Base-by-base conservation (phyloP, 2,888 invertebrate genomes). In the Drosophila kambysellisi region DNA sequence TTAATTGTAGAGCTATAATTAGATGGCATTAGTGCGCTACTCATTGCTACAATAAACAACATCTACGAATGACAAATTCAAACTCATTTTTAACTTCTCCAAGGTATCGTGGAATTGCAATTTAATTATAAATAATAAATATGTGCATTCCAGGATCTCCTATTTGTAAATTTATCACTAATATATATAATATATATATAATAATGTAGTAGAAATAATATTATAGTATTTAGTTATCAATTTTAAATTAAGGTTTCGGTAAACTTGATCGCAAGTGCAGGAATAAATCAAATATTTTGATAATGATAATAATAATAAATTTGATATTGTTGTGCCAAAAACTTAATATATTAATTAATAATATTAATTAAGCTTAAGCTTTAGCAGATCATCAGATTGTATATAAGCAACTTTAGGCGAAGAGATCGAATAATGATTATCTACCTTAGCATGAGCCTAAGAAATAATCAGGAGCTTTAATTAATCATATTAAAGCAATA, bases 1-100 rank as follows among this genome's bases (percentile, higher is more conserved):
- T 43, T 64, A 56, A 68, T 68, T 68, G 67, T 3, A n/a, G 12
- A 39, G n/a, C 29, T 39, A 4, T 8, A 46, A 25, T 46, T 25
- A 46, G 41, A 51, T 62, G 51, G 62, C 29, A 35, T 50, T 41
- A 30, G 35, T 50, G 67, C 57, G 9, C 30, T 9, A 12, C 15
- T 29, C n/a, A 29, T 29, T 39, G 32, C n/a, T 29, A 30, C 20
- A 41, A 66, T 66, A 56, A 56, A 56, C 50, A 68, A 50, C 20
- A 12, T 32, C 29, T 5, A 9, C 11, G 9, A 41, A 56, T 56
- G 67, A 50, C 66, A 66, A 67, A 65, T 25, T 25, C 25, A 2
- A 25, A 25, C 25, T 25, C 25, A 25, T 25, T 25, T 25, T 25
- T 25, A 25, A 25, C 20, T 25, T 25, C 20, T 25, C 20, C 20